Evolutionary conservation across 1,140 invertebrate species (phyloP).

Genomic region (Coenobita brevimanus): DNA sequence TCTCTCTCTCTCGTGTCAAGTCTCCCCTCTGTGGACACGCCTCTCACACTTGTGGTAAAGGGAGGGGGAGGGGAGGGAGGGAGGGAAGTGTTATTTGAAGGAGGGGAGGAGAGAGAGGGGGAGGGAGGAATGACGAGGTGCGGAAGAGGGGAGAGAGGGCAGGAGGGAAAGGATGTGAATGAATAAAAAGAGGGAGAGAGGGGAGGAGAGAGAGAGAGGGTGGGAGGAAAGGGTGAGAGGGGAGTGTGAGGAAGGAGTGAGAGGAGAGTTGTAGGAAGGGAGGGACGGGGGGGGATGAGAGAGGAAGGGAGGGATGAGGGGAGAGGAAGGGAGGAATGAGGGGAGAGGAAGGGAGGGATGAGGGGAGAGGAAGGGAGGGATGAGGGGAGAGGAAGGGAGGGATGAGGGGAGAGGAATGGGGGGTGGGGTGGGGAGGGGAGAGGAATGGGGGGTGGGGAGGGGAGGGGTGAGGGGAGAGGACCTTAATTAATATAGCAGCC

Average conservation of each 20-base stretch:
- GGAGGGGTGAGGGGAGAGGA: no score
- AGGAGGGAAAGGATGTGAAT: background rate
- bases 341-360: background rate
- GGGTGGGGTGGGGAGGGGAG: no score
- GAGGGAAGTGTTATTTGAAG: background rate
- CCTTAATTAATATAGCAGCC: no score
- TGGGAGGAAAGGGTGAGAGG: no score
- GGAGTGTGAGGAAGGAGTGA: no score
- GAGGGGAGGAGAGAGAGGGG: background rate
- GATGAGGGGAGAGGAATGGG: no score
- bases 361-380: background rate
- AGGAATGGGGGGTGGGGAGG: no score
- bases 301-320: background rate
- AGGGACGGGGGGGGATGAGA: background rate
- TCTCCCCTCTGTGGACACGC: background rate
- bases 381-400: background rate
- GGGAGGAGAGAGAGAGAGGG: no score
- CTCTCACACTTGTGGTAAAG: background rate
- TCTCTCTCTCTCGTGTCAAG: background rate
- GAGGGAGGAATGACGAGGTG: background rate
- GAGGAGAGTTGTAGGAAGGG: background rate
- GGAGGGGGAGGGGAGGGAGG: background rate
- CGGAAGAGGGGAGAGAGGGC: background rate
- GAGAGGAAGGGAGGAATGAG: background rate
- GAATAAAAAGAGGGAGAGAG: no score